Base-by-base conservation (phyloP, 2,797 vertebrate species). In the Hyperoplus lanceolatus region DNA sequence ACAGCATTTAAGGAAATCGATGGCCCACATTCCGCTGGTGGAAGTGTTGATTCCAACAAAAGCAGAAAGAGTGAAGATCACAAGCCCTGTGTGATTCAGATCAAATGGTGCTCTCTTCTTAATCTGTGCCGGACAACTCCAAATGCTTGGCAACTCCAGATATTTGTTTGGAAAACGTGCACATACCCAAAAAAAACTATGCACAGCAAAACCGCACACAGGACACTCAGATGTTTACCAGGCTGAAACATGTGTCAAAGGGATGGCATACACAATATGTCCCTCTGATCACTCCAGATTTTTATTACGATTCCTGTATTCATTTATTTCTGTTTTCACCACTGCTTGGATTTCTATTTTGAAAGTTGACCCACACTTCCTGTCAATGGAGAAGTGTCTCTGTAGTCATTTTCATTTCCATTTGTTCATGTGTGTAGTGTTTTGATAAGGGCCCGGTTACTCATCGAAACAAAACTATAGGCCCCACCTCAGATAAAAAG, bases 221-320 rank as follows among this genome's bases (percentile, higher is more conserved):
- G 0, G 51, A 12, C 29, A 11, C 46, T 57, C 65, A 64, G 54
- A 15, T 71, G 75, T 73, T 74, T 65, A 70, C 53, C 81, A 81
- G 29, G 46, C 75, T 78, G 53, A 75, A 8, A 38, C 56, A 56
- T 1, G 14, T 43, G 16, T 59, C 6, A 48, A 2, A 51, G 10
- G 4, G 41, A 70, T 21, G 8, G 29, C 49, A 59, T 21, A 54
- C 16, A 9, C 43, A 39, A 42, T 38, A 38, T 70, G 21, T 1
- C 41, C 59, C 46, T 11, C 0, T 73, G 21, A 41, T 29, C 58
- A 42, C 7, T 71, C 60, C 48, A 61, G 48, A 3, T 48, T 78
- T 59, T 62, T 4, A 71, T 55, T 38, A 72, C 13, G 6, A 77
- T n/a, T 14, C 15, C 29, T 29, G 29, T 29, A 29, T 29, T 29